Percentiles rank a stretch among this genome's conserved stretches.
Conservation (phyloP, 2,113 vertebrate species). For the Paratilapia polleni region DNA sequence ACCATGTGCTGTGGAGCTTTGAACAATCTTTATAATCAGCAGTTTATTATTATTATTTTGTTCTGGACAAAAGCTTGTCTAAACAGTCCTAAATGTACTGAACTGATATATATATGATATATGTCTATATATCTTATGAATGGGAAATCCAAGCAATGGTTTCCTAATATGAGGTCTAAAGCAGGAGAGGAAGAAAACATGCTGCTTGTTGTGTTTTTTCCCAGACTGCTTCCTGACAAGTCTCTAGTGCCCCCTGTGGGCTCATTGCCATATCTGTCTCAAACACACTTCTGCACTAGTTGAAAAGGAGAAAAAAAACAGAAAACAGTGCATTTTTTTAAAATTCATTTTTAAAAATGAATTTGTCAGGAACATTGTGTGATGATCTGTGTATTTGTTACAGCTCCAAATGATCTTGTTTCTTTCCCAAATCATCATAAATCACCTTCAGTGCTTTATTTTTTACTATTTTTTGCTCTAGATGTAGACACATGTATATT, state of each 20-base stretch:
- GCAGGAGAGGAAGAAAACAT: neutral
- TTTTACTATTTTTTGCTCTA: neutral
- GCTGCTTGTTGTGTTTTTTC: neutral
- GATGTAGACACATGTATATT: neutral
- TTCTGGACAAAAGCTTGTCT: neutral
- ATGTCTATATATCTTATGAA: too few species aligned
- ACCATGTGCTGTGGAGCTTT: too few species aligned
- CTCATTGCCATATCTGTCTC: slow-evolving; percentile 73
- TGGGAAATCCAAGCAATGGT: neutral
- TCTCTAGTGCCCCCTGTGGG: slow-evolving; percentile 73
- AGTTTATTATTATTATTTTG: neutral
- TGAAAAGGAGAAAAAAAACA: neutral
- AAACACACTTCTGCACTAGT: slow-evolving; percentile 59
- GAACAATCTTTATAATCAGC: neutral
- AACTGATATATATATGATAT: too few species aligned
- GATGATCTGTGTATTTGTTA: slow-evolving; percentile 2
- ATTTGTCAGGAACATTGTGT: neutral
- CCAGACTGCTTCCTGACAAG: neutral
- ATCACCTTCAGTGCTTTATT: neutral
- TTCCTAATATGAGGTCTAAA: neutral
- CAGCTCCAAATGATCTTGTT: slow-evolving; percentile 55
- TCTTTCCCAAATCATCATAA: slow-evolving; percentile 80
- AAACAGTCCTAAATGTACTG: neutral
- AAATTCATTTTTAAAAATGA: neutral
- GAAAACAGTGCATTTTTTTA: neutral